A percentile compares a stretch with the other conserved stretches of the same genome.
These are phyloP conservation scores for Strigamia crassipes DNA, from an alignment of 2,888 invertebrate genomes.

Conservation along the genomic window DNA sequence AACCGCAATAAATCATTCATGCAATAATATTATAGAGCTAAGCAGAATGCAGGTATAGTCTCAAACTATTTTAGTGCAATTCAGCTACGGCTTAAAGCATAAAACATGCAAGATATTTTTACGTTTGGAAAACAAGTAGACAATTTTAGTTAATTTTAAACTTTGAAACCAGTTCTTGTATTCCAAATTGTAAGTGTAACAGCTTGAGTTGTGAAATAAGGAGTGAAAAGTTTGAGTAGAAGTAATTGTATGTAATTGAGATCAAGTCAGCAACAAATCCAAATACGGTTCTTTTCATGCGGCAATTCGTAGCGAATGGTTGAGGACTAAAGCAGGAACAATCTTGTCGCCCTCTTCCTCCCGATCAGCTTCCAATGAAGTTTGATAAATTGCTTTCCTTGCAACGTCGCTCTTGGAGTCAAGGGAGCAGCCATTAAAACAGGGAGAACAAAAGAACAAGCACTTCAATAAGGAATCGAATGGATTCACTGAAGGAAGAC, in stretches of 20 bases:
- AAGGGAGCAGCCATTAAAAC: constrained; percentile 37
- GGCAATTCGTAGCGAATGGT: neutral
- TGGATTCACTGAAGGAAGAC: constrained; percentile 25
- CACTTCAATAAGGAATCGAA: constrained; percentile 31
- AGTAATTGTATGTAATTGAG: neutral
- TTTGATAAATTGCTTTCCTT: constrained; percentile 37
- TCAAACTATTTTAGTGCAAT: neutral
- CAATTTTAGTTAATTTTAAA: too few species aligned
- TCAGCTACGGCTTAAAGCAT: neutral
- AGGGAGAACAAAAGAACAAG: constrained; percentile 37
- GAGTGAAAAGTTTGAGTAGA: neutral
- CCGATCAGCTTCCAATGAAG: constrained; percentile 37
- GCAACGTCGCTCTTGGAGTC: constrained; percentile 37
- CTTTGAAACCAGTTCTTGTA: neutral
- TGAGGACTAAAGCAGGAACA: constrained; percentile 17
- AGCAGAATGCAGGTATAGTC: neutral
- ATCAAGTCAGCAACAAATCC: neutral
- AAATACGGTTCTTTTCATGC: constrained; percentile 17
- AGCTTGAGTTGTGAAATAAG: neutral
- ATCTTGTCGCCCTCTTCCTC: constrained; percentile 35
- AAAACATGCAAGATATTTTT: neutral
- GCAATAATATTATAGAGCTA: neutral
- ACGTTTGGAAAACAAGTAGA: too few species aligned
- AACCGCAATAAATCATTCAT: neutral
- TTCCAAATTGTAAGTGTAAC: neutral